Base-by-base conservation (phyloP, 2,113 vertebrate species). In the Notarius lentiginosus region DNA sequence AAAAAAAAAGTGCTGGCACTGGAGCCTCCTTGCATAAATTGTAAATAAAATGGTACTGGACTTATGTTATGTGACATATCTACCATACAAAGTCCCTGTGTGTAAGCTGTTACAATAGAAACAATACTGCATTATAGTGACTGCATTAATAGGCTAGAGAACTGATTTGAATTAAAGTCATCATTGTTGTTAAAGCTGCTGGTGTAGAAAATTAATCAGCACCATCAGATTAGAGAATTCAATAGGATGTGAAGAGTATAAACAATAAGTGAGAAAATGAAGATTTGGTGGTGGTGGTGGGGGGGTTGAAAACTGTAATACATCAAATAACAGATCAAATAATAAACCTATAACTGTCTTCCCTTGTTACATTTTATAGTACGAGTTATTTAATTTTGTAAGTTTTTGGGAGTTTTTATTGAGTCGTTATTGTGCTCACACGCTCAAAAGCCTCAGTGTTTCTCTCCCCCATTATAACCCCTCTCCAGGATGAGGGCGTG, bases 401-500 rank as follows among this genome's bases (percentile, higher is more conserved):
- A 41, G 3, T 53, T 53, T 53, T 53, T 53, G 51, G 17, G 55
- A 58, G 56, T 17, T 61, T 18, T 63, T 63, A 63, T 24, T 24
- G 20, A 24, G 7, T 63, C 58, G 17, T 63, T 63, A 8, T 68
- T 68, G 27, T 30, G 65, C n/a, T 14, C n/a, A 30, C 5, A 68
- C 14, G 11, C n/a, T 14, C n/a, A n/a, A n/a, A n/a, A 30, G 2
- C 1, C 1, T 60, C 9, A 0, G 60, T 17, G 30, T 58, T 41
- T 27, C 47, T 14, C n/a, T 20, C 68, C 4, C 30, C 20, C 75
- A 60, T 12, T 61, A 11, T 41, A 80, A 56, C 8, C 27, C 1
- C 11, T 47, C 47, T 60, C 7, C 72, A 91, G 91, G 89, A 90
- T 83, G 87, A 90, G 20, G 73, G 63, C 7, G 34, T 88, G 47